Base-by-base conservation (phyloP, 2,113 vertebrate species). In the Heptranchias perlo region DNA sequence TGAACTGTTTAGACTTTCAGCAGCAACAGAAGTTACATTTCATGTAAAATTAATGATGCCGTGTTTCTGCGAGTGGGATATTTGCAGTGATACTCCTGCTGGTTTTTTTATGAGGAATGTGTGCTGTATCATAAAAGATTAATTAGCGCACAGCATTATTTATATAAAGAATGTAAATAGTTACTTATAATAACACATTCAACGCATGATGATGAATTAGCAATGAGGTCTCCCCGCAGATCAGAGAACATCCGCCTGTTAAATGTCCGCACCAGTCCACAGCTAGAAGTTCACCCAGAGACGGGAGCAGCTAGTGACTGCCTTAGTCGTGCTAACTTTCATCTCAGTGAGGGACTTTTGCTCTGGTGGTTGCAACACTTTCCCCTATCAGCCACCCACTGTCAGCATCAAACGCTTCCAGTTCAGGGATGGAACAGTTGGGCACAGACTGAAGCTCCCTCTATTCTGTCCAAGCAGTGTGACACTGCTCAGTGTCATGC, bases 101-200 rank as follows among this genome's bases (percentile, higher is more conserved):
- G 89, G 23, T 10, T 23, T 93, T 62, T 39, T 93, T 89, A 64
- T 62, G 58, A 93, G 13, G 35, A 62, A 93, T 39, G 78, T 47
- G n/a, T n/a, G 61, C 89, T 93, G 89, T n/a, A 93, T 93, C 35
- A 93, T 93, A 16, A 93, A 93, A 93, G 58, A 93, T 93, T 93
- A 93, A 93, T 93, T 62, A 61, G 58, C 89, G 61, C n/a, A 64
- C 54, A 93, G 35, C 58, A 64, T 61, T 93, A 93, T 93, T 93
- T 93, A 62, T 93, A 93, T 8, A 93, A 39, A 93, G 54, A 93
- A 7, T 61, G n/a, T 39, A 93, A 93, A 93, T 93, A 93, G 64
- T 93, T 93, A 93, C 89, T 64, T 93, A 61, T 93, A 93, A 93
- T 93, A 62, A 39, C 58, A 62, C n/a, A 58, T 93, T 93, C 58